Evolutionary conservation across 2,113 vertebrate species (phyloP).

Genomic region (Neopipo cinnamomea): DNA sequence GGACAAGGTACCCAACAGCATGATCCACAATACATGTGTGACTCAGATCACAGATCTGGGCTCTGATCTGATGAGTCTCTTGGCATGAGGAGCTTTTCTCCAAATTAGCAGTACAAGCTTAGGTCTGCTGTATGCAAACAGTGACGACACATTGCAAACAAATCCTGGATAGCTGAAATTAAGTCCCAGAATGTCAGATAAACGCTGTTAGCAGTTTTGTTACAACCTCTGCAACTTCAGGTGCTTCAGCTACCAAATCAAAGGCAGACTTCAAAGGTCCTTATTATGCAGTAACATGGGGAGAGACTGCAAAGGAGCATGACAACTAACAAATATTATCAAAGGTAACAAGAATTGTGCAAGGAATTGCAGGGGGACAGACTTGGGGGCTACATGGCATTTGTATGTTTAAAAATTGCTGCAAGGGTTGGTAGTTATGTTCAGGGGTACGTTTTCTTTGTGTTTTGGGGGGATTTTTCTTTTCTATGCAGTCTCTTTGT

Average conservation of each 20-base stretch:
- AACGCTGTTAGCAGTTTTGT: background rate
- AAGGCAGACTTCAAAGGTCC: slow-evolving; percentile 45
- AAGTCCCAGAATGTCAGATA: background rate
- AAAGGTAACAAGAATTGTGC: slow-evolving; percentile 13
- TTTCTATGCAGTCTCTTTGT: background rate
- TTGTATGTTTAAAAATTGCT: background rate
- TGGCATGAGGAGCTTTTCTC: background rate
- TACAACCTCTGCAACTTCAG: background rate
- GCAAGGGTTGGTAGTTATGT: background rate
- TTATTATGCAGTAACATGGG: background rate
- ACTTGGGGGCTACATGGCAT: background rate
- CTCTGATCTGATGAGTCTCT: slow-evolving; percentile 5
- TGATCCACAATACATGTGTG: background rate
- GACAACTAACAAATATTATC: slow-evolving; percentile 38
- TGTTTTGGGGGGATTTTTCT: background rate
- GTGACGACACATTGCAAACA: background rate
- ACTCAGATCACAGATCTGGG: slow-evolving; percentile 27
- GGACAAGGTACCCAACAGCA: slow-evolving; percentile 27
- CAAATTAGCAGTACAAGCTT: slow-evolving; percentile 2
- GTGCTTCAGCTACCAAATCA: slow-evolving; percentile 25
- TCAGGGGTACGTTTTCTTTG: background rate
- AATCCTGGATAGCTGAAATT: background rate
- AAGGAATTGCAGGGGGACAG: background rate
- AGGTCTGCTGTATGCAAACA: slow-evolving; percentile 36
- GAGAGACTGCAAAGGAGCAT: background rate